Evolutionary conservation across 2,113 vertebrate species (phyloP), one percentile per base, ranked within the genome.

Genomic region (Cyrtonyx montezumae): DNA sequence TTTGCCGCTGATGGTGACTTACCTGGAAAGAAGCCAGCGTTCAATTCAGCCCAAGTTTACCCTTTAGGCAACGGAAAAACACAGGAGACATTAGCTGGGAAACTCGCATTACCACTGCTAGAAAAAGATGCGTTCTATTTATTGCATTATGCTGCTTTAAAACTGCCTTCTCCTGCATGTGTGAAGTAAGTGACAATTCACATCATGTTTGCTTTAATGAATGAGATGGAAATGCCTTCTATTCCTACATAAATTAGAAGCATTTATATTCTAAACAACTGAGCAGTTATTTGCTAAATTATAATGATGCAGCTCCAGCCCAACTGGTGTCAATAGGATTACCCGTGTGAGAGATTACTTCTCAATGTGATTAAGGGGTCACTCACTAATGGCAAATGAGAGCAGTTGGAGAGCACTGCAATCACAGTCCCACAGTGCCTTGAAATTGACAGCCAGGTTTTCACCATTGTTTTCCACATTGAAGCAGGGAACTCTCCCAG

Each of bases 211-310:
- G 49, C 43, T 69, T 66, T 63, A 80, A 84, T 11, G 69, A 81
- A 84, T 12, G 70, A 55, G 55, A 65, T 3, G 63, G 70, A 69
- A 78, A 78, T 22, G 48, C 34, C 12, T 90, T 34, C 46, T 36
- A 58, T 74, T 68, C 79, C 84, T 70, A 61, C 77, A 51, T n/a
- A 62, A 59, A 53, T 89, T 40, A 78, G 79, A 71, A 87, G 36
- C 88, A 79, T 85, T 96, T 92, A 17, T 46, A 82, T 78, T 62
- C 70, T 43, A 63, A 89, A 93, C 56, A 95, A 51, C 78, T 4
- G 55, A 63, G 40, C 2, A 45, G 77, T 90, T 86, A 88, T 79
- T 85, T 73, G n/a, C 68, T 73, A 56, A 86, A 86, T 76, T 16
- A 8, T 32, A 70, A 11, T 0, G 9, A 46, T 13, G 86, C 37